Evolutionary conservation across 2,888 invertebrate species (phyloP).

Genomic region (Timema podura): DNA sequence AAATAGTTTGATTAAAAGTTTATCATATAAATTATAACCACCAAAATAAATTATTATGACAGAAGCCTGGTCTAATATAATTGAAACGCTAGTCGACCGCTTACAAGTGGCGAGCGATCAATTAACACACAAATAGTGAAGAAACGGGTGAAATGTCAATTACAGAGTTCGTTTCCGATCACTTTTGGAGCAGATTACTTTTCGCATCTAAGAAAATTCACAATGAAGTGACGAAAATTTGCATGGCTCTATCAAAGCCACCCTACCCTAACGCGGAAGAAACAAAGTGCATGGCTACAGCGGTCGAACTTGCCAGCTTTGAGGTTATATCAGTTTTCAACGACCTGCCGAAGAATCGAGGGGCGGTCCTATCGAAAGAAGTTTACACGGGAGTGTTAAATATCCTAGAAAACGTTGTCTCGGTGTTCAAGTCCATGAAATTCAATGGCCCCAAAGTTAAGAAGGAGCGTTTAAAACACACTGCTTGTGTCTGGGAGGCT

Average conservation of each 20-base stretch:
- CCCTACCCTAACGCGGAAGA: slow-evolving; percentile 21
- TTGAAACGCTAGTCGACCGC: too few species aligned
- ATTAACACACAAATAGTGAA: too few species aligned
- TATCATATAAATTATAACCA: too few species aligned
- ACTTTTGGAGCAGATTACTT: too few species aligned
- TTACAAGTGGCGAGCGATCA: too few species aligned
- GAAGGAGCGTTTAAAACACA: slow-evolving; percentile 25
- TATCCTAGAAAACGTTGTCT: slow-evolving; percentile 17
- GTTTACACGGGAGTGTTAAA: slow-evolving; percentile 21
- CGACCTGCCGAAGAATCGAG: slow-evolving; percentile 26
- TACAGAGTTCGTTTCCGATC: too few species aligned
- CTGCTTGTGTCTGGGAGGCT: slow-evolving; percentile 31
- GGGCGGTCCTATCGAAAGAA: slow-evolving; percentile 23
- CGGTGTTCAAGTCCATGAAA: slow-evolving; percentile 22
- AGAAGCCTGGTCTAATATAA: too few species aligned
- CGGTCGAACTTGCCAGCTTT: slow-evolving; percentile 22
- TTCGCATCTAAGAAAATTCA: slow-evolving; percentile 19
- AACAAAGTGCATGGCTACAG: slow-evolving; percentile 17
- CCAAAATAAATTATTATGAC: too few species aligned
- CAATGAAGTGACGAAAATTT: slow-evolving; percentile 29
- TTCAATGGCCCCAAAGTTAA: slow-evolving; percentile 23
- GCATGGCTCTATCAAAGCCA: slow-evolving; percentile 24
- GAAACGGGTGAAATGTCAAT: too few species aligned
- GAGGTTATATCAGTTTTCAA: slow-evolving; percentile 21
- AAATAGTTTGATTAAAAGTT: too few species aligned